Conservation (phyloP, 2,888 invertebrate genomes). For the Drosophila birchii region DNA sequence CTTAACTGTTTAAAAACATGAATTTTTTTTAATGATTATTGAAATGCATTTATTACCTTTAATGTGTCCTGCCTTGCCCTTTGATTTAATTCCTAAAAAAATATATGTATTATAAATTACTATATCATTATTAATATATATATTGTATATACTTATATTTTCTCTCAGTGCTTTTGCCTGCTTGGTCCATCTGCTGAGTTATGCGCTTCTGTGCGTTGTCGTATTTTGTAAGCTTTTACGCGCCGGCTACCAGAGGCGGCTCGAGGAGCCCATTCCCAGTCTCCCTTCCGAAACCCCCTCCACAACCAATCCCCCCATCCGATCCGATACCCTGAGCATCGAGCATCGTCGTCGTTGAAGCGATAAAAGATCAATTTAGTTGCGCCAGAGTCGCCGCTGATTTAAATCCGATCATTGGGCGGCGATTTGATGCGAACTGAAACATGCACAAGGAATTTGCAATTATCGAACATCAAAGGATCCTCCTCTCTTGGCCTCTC, state of each 20-base stretch:
- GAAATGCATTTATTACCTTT: background rate
- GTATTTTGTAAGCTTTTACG: slow-evolving; percentile 79
- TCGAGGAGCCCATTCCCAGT: background rate
- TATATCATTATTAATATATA: background rate
- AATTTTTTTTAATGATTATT: background rate
- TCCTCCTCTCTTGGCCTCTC: background rate
- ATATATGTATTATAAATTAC: too few species aligned
- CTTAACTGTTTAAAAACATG: background rate
- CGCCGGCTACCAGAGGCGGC: slow-evolving; percentile 68
- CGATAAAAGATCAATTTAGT: slow-evolving; percentile 84
- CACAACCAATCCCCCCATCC: background rate
- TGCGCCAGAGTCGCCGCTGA: slow-evolving; percentile 81
- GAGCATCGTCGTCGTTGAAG: slow-evolving; percentile 62
- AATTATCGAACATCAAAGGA: slow-evolving; percentile 83
- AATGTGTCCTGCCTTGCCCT: fast-evolving
- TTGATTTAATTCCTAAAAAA: background rate
- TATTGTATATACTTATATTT: background rate
- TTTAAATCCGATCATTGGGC: slow-evolving; percentile 83
- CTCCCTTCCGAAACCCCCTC: background rate
- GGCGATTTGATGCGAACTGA: slow-evolving; percentile 79
- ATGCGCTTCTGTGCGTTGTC: slow-evolving; percentile 78
- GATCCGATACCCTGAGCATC: slow-evolving; percentile 5
- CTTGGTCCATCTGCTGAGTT: slow-evolving; percentile 59
- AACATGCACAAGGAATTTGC: slow-evolving; percentile 83
- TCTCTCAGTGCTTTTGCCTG: slow-evolving; percentile 4